Evolutionary conservation across 2,113 vertebrate genomes (phyloP).

Genomic region (Triplophysa rosa): DNA sequence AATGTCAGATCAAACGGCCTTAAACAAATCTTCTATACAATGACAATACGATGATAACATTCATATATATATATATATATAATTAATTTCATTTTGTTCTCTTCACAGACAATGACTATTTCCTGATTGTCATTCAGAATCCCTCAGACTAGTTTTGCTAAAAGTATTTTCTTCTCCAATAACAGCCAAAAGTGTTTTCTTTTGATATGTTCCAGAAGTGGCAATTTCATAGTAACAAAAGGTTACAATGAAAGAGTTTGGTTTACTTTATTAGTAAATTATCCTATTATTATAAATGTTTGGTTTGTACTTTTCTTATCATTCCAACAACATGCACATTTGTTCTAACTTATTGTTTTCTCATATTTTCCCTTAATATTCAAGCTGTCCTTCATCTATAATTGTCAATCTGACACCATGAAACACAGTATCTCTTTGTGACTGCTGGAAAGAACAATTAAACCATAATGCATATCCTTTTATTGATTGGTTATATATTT

Average conservation of each 20-base stretch:
- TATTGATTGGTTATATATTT: background rate
- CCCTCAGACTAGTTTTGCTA: slow-evolving; percentile 78
- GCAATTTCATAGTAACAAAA: background rate
- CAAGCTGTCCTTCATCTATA: background rate
- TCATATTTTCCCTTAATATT: slow-evolving; percentile 5
- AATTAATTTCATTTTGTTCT: slow-evolving; percentile 27
- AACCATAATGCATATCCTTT: background rate
- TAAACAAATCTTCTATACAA: background rate
- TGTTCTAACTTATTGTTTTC: slow-evolving; percentile 35
- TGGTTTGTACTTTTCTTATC: slow-evolving; percentile 10
- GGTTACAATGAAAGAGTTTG: slow-evolving; percentile 10
- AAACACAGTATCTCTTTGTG: background rate
- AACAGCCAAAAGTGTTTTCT: slow-evolving; percentile 45
- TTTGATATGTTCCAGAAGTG: slow-evolving; percentile 17
- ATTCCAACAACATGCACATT: slow-evolving; percentile 34
- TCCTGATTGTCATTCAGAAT: slow-evolving; percentile 96
- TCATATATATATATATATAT: background rate
- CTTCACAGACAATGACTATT: slow-evolving; percentile 93
- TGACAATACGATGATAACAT: background rate
- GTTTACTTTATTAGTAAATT: background rate
- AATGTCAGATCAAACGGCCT: background rate
- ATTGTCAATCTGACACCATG: background rate
- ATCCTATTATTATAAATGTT: background rate
- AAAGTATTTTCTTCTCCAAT: slow-evolving; percentile 25
- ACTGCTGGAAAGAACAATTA: slow-evolving; percentile 35